A percentile compares a stretch with the other conserved stretches of the same genome.
Conservation (phyloP, 2,888 invertebrate genomes). For the Phragmatobia fuliginosa region DNA sequence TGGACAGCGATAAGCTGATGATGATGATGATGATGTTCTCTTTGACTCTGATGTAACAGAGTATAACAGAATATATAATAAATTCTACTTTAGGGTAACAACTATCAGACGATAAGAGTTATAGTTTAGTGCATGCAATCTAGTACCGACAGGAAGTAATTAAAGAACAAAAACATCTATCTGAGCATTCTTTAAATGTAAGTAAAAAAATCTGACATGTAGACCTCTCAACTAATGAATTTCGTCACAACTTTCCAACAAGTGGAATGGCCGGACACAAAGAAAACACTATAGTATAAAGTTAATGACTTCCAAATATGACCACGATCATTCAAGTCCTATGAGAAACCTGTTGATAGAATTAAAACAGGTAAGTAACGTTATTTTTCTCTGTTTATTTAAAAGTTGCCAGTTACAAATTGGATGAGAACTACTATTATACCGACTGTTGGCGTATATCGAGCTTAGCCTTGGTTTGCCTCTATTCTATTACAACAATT, state of each 20-base stretch:
- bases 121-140: not conserved
- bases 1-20: too few species aligned
- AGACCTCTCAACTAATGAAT: constrained; percentile 4
- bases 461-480: not conserved
- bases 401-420: constrained; percentile 49
- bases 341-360: constrained; percentile 41
- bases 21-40: too few species aligned
- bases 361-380: constrained; percentile 41
- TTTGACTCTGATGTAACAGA: too few species aligned
- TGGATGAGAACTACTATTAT: constrained; percentile 39
- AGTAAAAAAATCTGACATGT: not conserved
- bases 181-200: not conserved
- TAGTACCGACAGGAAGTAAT: not conserved
- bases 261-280: constrained; percentile 26
- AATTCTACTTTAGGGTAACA: too few species aligned
- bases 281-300: constrained; percentile 33
- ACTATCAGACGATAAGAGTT: too few species aligned
- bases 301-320: constrained; percentile 51
- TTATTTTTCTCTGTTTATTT: constrained; percentile 51
- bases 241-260: constrained; percentile 27
- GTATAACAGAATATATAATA: too few species aligned
- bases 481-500: constrained; percentile 1
- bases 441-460: constrained; percentile 9
- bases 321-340: constrained; percentile 36
- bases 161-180: not conserved